Percentiles rank a stretch among this genome's conserved stretches.
Conservation (phyloP, 2,888 invertebrate genomes). For the Cantharis lateralis region DNA sequence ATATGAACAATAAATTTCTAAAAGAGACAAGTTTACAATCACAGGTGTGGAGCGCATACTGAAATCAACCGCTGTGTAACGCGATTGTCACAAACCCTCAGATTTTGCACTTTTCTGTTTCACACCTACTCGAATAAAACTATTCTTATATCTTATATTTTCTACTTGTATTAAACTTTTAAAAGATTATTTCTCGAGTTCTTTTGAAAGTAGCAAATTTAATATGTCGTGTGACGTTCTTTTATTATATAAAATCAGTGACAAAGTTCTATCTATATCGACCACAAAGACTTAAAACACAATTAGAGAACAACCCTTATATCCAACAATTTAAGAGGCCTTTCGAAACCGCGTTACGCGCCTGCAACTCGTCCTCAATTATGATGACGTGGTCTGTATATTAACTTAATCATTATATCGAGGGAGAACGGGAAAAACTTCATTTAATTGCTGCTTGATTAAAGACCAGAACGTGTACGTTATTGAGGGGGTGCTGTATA, state of each 20-base stretch:
- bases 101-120: conserved; percentile 44
- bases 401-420: conserved; percentile 50
- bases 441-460: conserved; percentile 57
- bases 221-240: conserved; percentile 1
- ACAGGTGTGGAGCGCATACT: conserved; percentile 40
- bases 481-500: conserved; percentile 39
- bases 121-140: conserved; percentile 40
- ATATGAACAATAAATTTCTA: conserved; percentile 28
- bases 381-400: conserved; percentile 47
- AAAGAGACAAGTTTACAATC: conserved; percentile 28
- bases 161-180: conserved; percentile 31
- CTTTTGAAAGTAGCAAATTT: background rate
- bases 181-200: conserved; percentile 23
- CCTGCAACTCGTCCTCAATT: conserved; percentile 40
- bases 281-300: conserved; percentile 7
- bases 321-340: conserved; percentile 22
- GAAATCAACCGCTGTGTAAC: conserved; percentile 43
- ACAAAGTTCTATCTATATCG: background rate
- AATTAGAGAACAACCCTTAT: conserved; percentile 26
- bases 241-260: conserved; percentile 9
- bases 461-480: conserved; percentile 51
- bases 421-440: conserved; percentile 44
- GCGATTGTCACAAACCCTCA: conserved; percentile 44
- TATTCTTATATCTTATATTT: conserved; percentile 35
- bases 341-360: conserved; percentile 36